Conservation (phyloP, 2,113 vertebrate species). For the Xiphophorus couchianus region DNA sequence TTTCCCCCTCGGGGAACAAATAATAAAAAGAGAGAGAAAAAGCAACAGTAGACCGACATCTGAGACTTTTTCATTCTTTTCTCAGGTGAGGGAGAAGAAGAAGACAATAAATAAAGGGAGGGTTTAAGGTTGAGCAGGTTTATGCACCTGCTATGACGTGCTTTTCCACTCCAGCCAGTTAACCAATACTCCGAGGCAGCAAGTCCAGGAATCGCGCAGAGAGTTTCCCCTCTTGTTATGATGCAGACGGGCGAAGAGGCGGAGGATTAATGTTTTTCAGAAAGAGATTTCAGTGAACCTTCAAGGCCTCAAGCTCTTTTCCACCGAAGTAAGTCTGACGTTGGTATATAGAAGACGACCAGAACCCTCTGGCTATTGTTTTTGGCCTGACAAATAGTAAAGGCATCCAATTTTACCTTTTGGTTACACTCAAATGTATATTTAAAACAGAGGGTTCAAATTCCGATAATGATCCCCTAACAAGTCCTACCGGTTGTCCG, state of each 20-base stretch:
- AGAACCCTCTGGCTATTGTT: neutral
- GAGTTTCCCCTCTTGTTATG: neutral
- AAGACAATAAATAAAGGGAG: slow-evolving; percentile 4
- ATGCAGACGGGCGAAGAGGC: neutral
- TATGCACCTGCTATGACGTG: slow-evolving; percentile 33
- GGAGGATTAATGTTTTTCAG: neutral
- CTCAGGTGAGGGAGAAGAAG: neutral
- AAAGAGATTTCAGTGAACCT: neutral
- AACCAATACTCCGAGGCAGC: neutral
- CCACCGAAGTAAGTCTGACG: slow-evolving; percentile 37
- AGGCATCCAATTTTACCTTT: accelerated
- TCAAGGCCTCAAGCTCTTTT: neutral
- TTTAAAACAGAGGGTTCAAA: neutral
- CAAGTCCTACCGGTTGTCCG: slow-evolving; percentile 22
- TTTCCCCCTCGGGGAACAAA: neutral
- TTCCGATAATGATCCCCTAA: accelerated
- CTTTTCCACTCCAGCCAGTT: slow-evolving; percentile 20
- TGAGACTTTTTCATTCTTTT: neutral
- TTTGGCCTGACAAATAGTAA: neutral
- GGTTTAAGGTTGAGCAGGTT: slow-evolving; percentile 20
- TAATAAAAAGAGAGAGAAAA: neutral
- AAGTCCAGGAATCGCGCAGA: too few relatives aligned
- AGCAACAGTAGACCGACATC: neutral
- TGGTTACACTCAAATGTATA: too few relatives aligned
- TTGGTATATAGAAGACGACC: accelerated